These are phyloP conservation scores for Volucella inanis DNA, from an alignment of 2,888 invertebrate genomes.

Conservation along the genomic window DNA sequence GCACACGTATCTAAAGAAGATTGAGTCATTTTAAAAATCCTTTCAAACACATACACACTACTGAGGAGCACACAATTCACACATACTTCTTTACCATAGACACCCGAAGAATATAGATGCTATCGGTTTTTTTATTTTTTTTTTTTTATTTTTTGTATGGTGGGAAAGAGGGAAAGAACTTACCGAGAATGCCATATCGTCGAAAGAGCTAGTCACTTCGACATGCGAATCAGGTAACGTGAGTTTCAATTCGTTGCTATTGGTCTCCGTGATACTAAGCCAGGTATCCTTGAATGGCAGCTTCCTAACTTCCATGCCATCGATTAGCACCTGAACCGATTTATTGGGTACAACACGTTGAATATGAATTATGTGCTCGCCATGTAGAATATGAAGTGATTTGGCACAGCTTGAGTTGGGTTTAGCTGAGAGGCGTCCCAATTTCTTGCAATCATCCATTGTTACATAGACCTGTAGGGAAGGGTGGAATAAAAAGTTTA, in stretches of 20 bases:
- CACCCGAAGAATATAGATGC: neutral
- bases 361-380: constrained; percentile 86
- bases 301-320: constrained; percentile 80
- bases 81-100: neutral
- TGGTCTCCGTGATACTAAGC: constrained; percentile 85
- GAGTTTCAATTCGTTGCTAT: constrained; percentile 86
- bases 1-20: constrained; percentile 85
- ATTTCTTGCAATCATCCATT: constrained; percentile 87
- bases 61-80: neutral
- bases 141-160: no score
- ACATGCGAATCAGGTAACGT: constrained; percentile 88
- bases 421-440: constrained; percentile 76
- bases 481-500: neutral
- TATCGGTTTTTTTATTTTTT: neutral
- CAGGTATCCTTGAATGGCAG: constrained; percentile 86
- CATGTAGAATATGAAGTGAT: constrained; percentile 87
- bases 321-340: constrained; percentile 79
- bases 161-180: constrained; percentile 28
- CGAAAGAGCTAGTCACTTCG: constrained; percentile 84
- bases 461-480: constrained; percentile 86
- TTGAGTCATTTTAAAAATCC: constrained; percentile 52
- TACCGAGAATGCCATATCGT: constrained; percentile 84
- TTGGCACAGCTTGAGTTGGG: constrained; percentile 86
- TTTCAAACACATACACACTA: neutral
- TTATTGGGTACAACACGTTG: constrained; percentile 82